Base-by-base conservation (phyloP, 2,113 vertebrate species). In the Equus przewalskii region DNA sequence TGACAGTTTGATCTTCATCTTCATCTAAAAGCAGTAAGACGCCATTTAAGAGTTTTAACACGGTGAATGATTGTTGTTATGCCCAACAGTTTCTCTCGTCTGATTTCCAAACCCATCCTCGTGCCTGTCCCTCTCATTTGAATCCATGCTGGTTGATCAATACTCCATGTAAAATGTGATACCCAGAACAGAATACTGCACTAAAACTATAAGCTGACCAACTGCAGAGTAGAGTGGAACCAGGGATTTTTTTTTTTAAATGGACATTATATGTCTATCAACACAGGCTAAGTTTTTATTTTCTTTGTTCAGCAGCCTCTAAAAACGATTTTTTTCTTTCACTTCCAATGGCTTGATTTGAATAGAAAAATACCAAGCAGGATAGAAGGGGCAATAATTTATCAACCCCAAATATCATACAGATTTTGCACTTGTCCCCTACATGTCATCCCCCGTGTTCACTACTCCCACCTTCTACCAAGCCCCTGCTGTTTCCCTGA, bases 401-500 rank as follows among this genome's bases (percentile, higher is more conserved):
- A 85, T 96, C 75, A 90, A 82, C 60, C 19, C 69, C 51, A 94
- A 92, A 92, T 88, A 56, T 26, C 56, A 84, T 51, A 90, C 21
- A 92, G 18, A 88, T 80, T 88, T 95, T 93, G 1, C 24, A 72
- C 44, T 93, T 83, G 51, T 81, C 8, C 46, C 56, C 64, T 91
- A 96, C 96, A 83, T 93, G 44, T 33, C 67, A 93, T 56, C 15
- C n/a, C 54, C 21, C 80, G 19, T 76, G 28, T 75, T 94, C 22
- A 70, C 51, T 65, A 91, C 4, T 73, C 41, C 58, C 16, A 94
- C 26, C 13, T 13, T 91, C 8, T 91, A 82, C 7, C 30, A n/a
- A 94, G 30, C 18, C 41, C 83, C 80, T 94, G 65, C 65, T 97
- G 78, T 78, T 98, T 86, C 46, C 69, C 62, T 83, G 12, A 87